A percentile compares a stretch with the other conserved stretches of the same genome.
These are phyloP conservation scores for Malachius bipustulatus DNA, from an alignment of 2,888 invertebrate species.

Conservation along the genomic window DNA sequence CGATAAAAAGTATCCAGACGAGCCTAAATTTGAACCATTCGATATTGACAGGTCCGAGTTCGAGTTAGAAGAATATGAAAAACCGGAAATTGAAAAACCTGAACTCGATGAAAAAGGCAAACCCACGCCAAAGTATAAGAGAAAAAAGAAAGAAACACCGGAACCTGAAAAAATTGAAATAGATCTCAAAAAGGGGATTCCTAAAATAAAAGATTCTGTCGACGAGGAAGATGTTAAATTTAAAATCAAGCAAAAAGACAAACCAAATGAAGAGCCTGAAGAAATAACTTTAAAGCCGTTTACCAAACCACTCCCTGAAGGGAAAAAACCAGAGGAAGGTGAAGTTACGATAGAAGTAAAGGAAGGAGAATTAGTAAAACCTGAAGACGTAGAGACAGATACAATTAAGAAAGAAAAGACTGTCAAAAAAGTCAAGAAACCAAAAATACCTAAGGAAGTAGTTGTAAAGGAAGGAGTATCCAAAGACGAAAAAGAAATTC, in stretches of 20 bases:
- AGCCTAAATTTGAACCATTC: conserved; percentile 35
- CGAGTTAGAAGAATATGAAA: conserved; percentile 28
- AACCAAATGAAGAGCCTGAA: conserved; percentile 22
- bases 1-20: conserved; percentile 28
- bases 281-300: conserved; percentile 24
- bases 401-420: conserved; percentile 18
- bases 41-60: conserved; percentile 33
- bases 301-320: conserved; percentile 26
- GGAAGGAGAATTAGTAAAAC: conserved; percentile 34
- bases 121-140: conserved; percentile 3
- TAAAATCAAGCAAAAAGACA: conserved; percentile 23
- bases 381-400: conserved; percentile 35
- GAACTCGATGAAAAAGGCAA: conserved; percentile 13
- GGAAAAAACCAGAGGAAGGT: conserved; percentile 21
- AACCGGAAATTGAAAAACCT: conserved; percentile 25
- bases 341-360: conserved; percentile 19
- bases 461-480: conserved; percentile 32
- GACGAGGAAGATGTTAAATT: conserved; percentile 27
- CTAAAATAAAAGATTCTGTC: conserved; percentile 33
- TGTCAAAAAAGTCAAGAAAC: conserved; percentile 6
- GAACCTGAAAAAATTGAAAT: conserved; percentile 21
- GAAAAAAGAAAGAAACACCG: neutral
- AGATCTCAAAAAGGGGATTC: conserved; percentile 25
- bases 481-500: conserved; percentile 33
- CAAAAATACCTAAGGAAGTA: conserved; percentile 24